Evolutionary conservation across 2,113 vertebrate species (phyloP).

Genomic region (Thamnophis sirtalis): DNA sequence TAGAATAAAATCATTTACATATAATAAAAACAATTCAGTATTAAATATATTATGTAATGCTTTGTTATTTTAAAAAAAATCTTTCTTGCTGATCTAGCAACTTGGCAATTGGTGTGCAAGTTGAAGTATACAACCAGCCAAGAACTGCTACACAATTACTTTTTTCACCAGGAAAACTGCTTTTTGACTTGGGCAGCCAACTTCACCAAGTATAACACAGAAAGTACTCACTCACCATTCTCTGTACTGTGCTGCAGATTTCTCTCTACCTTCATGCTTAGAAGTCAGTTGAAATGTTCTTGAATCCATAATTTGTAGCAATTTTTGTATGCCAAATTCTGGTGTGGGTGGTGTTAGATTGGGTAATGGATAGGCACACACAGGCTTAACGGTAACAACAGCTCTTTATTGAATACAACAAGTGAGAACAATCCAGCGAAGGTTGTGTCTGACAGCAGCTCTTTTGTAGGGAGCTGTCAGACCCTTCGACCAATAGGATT

Average conservation of each 20-base stretch:
- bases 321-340: background rate
- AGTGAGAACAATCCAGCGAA: too few relatives aligned
- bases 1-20: background rate
- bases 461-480: too few relatives aligned
- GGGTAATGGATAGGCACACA: too few relatives aligned
- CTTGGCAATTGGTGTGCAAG: background rate
- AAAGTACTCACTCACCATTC: background rate
- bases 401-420: too few relatives aligned
- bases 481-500: too few relatives aligned
- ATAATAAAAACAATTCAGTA: background rate
- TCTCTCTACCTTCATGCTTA: background rate
- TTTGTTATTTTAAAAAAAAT: constrained; percentile 6
- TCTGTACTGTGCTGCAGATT: background rate
- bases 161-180: background rate
- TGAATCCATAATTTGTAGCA: background rate
- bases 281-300: background rate
- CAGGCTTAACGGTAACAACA: too few relatives aligned
- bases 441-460: too few relatives aligned
- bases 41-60: background rate
- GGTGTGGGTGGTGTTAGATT: background rate
- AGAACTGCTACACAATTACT: background rate
- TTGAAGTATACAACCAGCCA: background rate
- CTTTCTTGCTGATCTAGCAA: background rate
- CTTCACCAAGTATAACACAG: background rate
- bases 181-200: background rate